Evolutionary conservation across 1,140 invertebrate genomes (phyloP).

Genomic region (Trichonephila inaurata): DNA sequence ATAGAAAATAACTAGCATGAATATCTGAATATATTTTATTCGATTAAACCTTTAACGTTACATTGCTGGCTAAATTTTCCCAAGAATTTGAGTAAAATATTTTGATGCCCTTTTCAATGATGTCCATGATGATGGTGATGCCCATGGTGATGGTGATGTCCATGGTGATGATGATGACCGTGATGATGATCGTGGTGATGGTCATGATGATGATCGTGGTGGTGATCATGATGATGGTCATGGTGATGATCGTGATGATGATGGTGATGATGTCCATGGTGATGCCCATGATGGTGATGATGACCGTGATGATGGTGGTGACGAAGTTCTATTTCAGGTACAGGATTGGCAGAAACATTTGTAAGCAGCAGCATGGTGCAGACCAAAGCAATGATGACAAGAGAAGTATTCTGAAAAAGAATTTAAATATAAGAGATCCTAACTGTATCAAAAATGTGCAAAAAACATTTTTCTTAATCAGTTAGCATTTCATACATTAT

Average conservation of each 20-base stretch:
- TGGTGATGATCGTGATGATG: not conserved
- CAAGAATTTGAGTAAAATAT: no score
- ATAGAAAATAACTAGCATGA: no score
- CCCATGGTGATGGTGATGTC: not conserved
- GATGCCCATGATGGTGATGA: not conserved
- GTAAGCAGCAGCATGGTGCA: not conserved
- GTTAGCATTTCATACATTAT: no score
- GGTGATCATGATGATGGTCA: not conserved
- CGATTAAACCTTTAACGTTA: no score
- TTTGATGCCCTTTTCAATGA: no score
- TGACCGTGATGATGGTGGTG: conserved; percentile 4
- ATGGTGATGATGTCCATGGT: not conserved
- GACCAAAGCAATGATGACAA: not conserved
- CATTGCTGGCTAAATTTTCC: no score
- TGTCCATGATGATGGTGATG: not conserved
- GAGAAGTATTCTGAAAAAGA: conserved; percentile 10
- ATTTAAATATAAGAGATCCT: not conserved
- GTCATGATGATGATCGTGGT: not conserved
- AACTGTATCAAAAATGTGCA: not conserved
- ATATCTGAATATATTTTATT: no score
- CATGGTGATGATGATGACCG: not conserved
- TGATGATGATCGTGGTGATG: conserved; percentile 12
- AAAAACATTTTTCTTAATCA: not conserved
- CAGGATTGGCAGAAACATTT: not conserved
- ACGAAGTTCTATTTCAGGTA: not conserved